Base-by-base conservation (phyloP, 2,113 vertebrate species). In the Corythoichthys haematopterus region DNA sequence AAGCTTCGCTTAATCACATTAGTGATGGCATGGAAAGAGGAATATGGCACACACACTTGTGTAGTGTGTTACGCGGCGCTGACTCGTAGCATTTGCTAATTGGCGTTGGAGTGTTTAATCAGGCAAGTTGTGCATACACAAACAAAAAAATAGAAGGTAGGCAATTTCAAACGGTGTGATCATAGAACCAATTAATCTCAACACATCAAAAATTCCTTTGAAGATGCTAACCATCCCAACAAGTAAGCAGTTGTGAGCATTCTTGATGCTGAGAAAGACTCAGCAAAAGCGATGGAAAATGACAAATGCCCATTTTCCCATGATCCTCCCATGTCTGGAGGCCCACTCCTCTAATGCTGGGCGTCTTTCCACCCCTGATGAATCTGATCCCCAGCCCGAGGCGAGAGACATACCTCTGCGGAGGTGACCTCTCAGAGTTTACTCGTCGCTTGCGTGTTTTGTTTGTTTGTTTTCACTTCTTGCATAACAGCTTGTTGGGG, bases 1-100 rank as follows among this genome's bases (percentile, higher is more conserved):
- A 85, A 88, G 78, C 86, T 80, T 53, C 38, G 1, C 52, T 28
- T 89, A 88, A 91, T 88, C 79, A 85, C 88, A 88, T 91, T 88
- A 90, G 75, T 72, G 74, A 72, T 73, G 67, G 63, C 66, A 84
- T 82, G 53, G 59, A 76, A 43, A 66, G 64, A 70, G 67, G 37
- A 71, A 77, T 65, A 78, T 65, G 56, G 58, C 66, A 47, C 60
- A 69, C 45, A 75, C 47, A 67, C 36, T 40, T 43, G 38, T 61
- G 36, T 6, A 6, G 36, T 10, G 38, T 61, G 40, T 46, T 62
- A 13, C 2, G 43, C 37, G 5, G 60, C 28, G 37, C 38, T 43
- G 38, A 62, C 20, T 46, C 43, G n/a, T 45, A 12, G n/a, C 60
- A 7, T 13, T 38, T 61, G 59, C 59, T 45, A 45, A 43, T 62